Evolutionary conservation across 2,888 invertebrate genomes (phyloP).

Genomic region (Congeria kusceri): DNA sequence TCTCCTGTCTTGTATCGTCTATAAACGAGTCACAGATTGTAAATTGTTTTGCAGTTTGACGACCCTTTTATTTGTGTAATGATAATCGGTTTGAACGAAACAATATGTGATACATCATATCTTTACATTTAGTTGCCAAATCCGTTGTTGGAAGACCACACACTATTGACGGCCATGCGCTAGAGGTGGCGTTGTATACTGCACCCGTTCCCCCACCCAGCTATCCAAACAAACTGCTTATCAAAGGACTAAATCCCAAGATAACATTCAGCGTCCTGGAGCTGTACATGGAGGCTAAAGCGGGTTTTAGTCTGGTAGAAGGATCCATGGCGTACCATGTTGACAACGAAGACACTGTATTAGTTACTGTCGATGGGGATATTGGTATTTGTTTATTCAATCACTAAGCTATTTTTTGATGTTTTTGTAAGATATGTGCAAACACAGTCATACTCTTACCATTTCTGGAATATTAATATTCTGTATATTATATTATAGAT

Average conservation of each 20-base stretch:
- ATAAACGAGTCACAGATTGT: too few species aligned
- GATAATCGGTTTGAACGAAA: neutral
- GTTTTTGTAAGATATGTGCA: too few species aligned
- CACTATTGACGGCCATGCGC: conserved; percentile 10
- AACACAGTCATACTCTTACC: too few species aligned
- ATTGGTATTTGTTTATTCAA: conserved; percentile 17
- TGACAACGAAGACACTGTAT: conserved; percentile 6
- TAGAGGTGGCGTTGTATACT: conserved; percentile 20
- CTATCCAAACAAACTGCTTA: conserved; percentile 37
- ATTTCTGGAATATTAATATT: too few species aligned
- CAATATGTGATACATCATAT: neutral
- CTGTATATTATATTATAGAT: neutral
- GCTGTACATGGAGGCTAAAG: conserved; percentile 41
- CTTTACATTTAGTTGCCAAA: conserved; percentile 38
- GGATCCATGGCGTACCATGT: conserved; percentile 17
- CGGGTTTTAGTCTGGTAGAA: neutral
- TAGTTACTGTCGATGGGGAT: conserved; percentile 7
- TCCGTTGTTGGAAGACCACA: conserved; percentile 27
- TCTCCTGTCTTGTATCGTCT: neutral
- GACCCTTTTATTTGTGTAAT: neutral
- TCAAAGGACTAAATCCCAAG: conserved; percentile 33
- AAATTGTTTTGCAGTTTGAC: neutral
- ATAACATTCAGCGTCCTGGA: conserved; percentile 31
- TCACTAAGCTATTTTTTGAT: too few species aligned
- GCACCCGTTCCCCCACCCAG: conserved; percentile 40